Base-by-base conservation (phyloP, 2,113 vertebrate genomes). In the Synchiropus splendidus region DNA sequence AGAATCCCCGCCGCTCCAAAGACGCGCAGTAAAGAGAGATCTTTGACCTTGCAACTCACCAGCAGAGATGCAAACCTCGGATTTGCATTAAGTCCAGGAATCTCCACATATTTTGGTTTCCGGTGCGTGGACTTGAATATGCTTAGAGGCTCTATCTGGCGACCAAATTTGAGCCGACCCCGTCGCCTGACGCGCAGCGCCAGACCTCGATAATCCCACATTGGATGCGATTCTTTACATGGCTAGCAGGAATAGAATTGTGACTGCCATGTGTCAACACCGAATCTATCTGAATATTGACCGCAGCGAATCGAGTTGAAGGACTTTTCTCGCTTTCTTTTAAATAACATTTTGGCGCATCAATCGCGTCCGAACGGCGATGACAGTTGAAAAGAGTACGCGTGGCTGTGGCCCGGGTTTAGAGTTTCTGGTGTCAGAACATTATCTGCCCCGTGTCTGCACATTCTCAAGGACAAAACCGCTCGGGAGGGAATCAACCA, bases 381-480 rank as follows among this genome's bases (percentile, higher is more conserved):
- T 27, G 21, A 27, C 21, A 8, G 21, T 27, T 5, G 21, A 27
- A 27, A 27, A 27, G 8, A 27, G 8, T 5, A 72, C 74, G 74
- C 69, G 78, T 78, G 75, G 78, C 79, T 77, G 80, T 74, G 69
- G 71, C 70, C 74, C 61, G 18, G 76, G 78, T 82, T 75, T 86
- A 74, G 75, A 80, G 82, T 85, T 83, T 83, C 85, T 82, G 71
- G 80, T 83, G 82, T 84, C 79, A 82, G 82, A 84, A 84, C 80
- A 86, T 83, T 86, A 86, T 87, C 83, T 87, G 82, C 68, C 58
- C 58, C 64, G 52, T 80, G 85, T 85, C 83, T 84, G 85, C 82
- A 87, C 85, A 86, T 86, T 86, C 74, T 83, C 85, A 86, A 87
- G 85, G 85, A 77, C 83, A 81, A 69, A 75, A 71, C 61, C 37